A percentile compares a stretch with the other conserved stretches of the same genome.
phyloP scores from a whole-genome alignment of 2,797 vertebrate species.

The Myripristis murdjan region DNA sequence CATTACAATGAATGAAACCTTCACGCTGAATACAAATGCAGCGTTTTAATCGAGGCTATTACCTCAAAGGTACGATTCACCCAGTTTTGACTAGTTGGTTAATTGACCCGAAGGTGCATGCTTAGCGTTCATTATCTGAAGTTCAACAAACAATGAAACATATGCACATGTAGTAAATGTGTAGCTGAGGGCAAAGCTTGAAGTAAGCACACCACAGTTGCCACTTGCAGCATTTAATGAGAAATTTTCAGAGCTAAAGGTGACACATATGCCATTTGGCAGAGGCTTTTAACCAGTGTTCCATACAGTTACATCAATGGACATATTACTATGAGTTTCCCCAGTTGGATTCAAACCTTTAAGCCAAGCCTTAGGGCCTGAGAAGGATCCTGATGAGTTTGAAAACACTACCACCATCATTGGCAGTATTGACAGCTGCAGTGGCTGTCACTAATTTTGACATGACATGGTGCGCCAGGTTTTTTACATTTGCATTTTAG shows the following conservation, averaged over 20 bases:
- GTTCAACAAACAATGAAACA: constrained; percentile 59
- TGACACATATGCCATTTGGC: background rate
- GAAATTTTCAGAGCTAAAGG: background rate
- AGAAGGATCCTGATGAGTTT: no score
- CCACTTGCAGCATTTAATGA: background rate
- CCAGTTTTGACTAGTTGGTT: constrained; percentile 51
- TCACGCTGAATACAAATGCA: constrained; percentile 59
- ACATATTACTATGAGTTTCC: background rate
- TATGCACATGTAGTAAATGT: constrained; percentile 16
- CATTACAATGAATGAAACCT: constrained; percentile 56
- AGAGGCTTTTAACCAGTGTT: background rate
- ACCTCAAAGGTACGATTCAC: constrained; percentile 47
- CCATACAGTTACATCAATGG: background rate
- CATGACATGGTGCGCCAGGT: no score
- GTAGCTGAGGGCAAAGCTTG: background rate
- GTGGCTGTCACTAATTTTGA: no score
- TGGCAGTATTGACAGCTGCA: no score
- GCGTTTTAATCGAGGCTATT: constrained; percentile 44
- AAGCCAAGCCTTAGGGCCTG: no score
- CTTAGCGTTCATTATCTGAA: constrained; percentile 58
- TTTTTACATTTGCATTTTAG: constrained; percentile 2
- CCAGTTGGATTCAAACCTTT: no score
- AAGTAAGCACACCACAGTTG: background rate
- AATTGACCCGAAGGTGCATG: constrained; percentile 39
- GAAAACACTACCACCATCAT: no score